Evolutionary conservation across 30 jellyfish, hydroid and myxozoan genomes (phyloP), one percentile per base, ranked within the genome.

Genomic region (Mastigias papua): DNA sequence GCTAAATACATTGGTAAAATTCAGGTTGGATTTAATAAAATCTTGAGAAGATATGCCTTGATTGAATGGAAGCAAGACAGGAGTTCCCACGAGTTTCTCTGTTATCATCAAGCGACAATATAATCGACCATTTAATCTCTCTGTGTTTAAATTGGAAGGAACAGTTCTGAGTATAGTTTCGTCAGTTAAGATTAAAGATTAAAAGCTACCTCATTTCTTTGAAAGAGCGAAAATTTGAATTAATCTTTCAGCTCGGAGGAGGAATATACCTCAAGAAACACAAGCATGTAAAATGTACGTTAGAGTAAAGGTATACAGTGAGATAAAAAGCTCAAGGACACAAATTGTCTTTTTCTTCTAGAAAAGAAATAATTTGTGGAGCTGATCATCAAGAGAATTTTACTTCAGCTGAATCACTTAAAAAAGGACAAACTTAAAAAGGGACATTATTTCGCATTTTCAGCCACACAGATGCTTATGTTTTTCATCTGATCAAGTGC

Each of bases 41-140:
- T 33, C 78, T 61, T 22, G 73, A 62, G 80, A 66, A 63, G 21
- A 22, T 23, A 22, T 79, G 70, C 50, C 34, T 32, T 34, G 70
- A 63, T 63, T 64, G 90, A 79, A 60, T 63, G 66, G 34, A 34
- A 48, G 27, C 57, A 79, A 61, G 90, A 28, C 70, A 28, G 81
- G 72, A 21, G 31, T 79, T 64, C 73, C 80, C 90, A 62, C 80
- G 79, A 66, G 37, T 48, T 64, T 62, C 63, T 23, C 90, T 23
- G 34, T 20, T 72, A 37, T 26, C 23, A 34, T 72, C 68, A 72
- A 34, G 83, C 83, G 69, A 35, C 68, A 72, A 33, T 33, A 13
- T 72, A 34, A 8, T 34, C 83, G 83, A 35, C 69, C 31, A 72
- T 72, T 72, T 72, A 72, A 72, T 72, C 83, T 72, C 69, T 26